Conservation (phyloP, 2,113 vertebrate genomes). For the Phalacrocorax aristotelis region DNA sequence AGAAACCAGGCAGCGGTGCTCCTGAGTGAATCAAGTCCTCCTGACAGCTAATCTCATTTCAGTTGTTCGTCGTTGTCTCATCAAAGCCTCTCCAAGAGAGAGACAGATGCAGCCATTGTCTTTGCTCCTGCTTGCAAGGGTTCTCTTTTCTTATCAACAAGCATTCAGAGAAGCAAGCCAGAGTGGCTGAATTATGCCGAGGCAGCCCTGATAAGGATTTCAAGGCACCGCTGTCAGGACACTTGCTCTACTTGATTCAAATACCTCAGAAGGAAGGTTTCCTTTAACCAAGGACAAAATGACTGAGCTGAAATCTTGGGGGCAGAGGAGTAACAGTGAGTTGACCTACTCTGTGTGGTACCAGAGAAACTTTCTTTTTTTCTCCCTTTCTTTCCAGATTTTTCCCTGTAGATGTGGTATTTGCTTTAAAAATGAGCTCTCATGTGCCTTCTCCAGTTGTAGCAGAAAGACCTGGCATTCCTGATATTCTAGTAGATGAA, state of each 20-base stretch:
- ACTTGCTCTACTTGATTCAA: neutral
- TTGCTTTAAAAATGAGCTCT: neutral
- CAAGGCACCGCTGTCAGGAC: rapidly evolving
- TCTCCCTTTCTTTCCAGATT: neutral
- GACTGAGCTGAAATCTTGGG: neutral
- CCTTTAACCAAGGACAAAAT: neutral
- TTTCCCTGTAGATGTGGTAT: neutral
- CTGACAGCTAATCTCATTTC: neutral
- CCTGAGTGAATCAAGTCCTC: neutral
- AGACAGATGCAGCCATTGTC: neutral
- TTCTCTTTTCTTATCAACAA: neutral
- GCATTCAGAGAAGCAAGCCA: neutral
- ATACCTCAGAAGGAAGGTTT: neutral
- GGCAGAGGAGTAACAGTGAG: neutral
- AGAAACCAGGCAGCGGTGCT: neutral
- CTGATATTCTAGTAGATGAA: neutral
- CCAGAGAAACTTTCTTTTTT: neutral
- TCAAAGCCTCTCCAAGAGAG: neutral
- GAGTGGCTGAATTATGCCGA: neutral
- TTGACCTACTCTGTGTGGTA: neutral
- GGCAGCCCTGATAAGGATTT: neutral
- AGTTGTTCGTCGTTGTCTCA: neutral
- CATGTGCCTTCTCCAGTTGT: neutral
- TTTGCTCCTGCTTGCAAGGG: neutral
- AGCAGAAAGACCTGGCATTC: neutral